These are phyloP conservation scores for Steinernema carpocapsae DNA, from an alignment of 2,888 invertebrate genomes.

Conservation along the genomic window DNA sequence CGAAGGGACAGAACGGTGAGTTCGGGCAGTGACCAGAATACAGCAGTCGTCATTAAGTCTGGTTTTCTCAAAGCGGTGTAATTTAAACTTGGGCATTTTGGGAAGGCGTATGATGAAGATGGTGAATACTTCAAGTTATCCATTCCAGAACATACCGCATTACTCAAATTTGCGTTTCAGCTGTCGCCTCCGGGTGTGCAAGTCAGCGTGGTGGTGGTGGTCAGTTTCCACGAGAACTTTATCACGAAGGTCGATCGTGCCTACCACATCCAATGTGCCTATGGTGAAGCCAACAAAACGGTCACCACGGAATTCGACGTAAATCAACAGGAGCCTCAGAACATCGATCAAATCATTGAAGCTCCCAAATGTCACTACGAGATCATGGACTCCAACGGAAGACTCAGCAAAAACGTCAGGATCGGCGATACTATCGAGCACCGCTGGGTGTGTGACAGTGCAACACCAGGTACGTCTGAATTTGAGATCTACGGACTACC, in stretches of 20 bases:
- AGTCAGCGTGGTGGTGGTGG: constrained; percentile 65
- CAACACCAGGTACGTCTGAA: background rate
- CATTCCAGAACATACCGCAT: background rate
- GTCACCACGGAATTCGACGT: constrained; percentile 63
- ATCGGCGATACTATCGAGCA: constrained; percentile 60
- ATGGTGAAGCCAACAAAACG: constrained; percentile 60
- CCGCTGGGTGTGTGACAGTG: constrained; percentile 55
- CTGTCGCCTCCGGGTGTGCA: constrained; percentile 64
- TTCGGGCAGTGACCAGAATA: background rate
- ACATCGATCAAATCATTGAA: constrained; percentile 44
- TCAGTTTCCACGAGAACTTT: constrained; percentile 67
- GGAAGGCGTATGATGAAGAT: too few relatives aligned
- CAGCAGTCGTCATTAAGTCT: too few relatives aligned
- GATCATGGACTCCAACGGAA: constrained; percentile 39
- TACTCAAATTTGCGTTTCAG: too few relatives aligned
- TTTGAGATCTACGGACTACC: too few relatives aligned
- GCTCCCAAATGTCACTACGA: constrained; percentile 55
- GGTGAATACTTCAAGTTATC: too few relatives aligned
- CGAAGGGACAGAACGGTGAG: constrained; percentile 63
- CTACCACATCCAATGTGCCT: constrained; percentile 65
- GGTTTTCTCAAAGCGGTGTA: too few relatives aligned
- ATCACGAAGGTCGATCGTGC: constrained; percentile 67
- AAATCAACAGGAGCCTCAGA: constrained; percentile 45
- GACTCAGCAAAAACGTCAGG: constrained; percentile 42
- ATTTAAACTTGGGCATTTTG: too few relatives aligned